These are phyloP conservation scores for Leptopilina boulardi DNA, from an alignment of 1,140 invertebrate species.

Conservation along the genomic window DNA sequence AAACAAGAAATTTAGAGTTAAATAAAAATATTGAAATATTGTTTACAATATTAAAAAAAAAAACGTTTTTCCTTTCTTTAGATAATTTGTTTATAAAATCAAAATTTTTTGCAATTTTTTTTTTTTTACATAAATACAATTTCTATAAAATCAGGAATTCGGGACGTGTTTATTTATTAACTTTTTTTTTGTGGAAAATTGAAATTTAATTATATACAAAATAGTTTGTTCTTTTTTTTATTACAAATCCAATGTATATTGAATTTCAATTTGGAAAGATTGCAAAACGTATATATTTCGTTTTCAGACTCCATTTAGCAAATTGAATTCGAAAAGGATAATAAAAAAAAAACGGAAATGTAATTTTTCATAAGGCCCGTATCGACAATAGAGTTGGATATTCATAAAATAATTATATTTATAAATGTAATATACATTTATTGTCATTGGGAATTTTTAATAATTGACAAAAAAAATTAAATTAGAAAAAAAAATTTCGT, in stretches of 20 bases:
- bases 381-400: background rate
- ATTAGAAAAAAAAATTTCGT: too few relatives aligned
- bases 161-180: background rate
- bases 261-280: conserved; percentile 19
- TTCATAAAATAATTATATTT: too few relatives aligned
- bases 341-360: background rate
- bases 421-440: too few relatives aligned
- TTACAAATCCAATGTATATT: conserved; percentile 11
- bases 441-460: too few relatives aligned
- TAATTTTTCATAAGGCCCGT: background rate
- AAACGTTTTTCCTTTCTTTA: too few relatives aligned
- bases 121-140: too few relatives aligned
- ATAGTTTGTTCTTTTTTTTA: too few relatives aligned
- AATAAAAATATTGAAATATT: background rate
- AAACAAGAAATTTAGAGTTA: background rate
- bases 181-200: background rate
- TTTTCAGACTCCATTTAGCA: background rate
- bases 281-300: conserved; percentile 18
- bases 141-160: too few relatives aligned
- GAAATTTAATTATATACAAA: background rate
- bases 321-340: conserved; percentile 4
- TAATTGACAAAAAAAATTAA: too few relatives aligned
- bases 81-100: too few relatives aligned
- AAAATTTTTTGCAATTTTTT: too few relatives aligned
- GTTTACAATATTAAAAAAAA: too few relatives aligned